Evolutionary conservation across 2,797 vertebrate genomes (phyloP).

Genomic region (Danio kyathit): DNA sequence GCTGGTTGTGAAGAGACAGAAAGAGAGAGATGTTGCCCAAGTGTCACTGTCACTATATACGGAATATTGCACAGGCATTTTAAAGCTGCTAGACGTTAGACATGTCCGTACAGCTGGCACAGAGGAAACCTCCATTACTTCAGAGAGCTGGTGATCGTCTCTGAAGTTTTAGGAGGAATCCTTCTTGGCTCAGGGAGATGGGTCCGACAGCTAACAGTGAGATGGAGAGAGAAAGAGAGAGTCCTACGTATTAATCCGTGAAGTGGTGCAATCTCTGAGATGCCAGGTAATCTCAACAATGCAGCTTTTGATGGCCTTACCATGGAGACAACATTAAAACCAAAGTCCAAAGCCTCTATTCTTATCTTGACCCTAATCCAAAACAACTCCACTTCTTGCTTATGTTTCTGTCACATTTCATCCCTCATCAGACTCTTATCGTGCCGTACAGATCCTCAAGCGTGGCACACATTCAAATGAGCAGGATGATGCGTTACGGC

Average conservation of each 20-base stretch:
- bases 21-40: slow-evolving; percentile 32
- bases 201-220: slow-evolving; percentile 11
- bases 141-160: slow-evolving; percentile 5
- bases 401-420: slow-evolving; percentile 43
- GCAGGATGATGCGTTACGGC: slow-evolving; percentile 56
- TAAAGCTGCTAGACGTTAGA: not conserved
- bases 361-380: slow-evolving; percentile 27
- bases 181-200: not conserved
- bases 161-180: slow-evolving; percentile 25
- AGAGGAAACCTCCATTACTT: slow-evolving; percentile 12
- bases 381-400: slow-evolving; percentile 30
- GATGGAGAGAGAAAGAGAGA: not conserved
- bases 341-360: slow-evolving; percentile 8
- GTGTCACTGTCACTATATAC: not conserved
- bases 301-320: not conserved
- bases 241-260: not conserved
- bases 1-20: slow-evolving; percentile 17
- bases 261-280: not conserved
- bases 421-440: slow-evolving; percentile 35
- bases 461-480: slow-evolving; percentile 54
- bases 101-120: not conserved
- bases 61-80: slow-evolving; percentile 23
- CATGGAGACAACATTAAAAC: slow-evolving; percentile 10
- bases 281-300: not conserved
- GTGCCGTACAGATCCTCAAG: slow-evolving; percentile 44